phyloP scores from a whole-genome alignment of 1,140 invertebrate species.

The Eufriesea mexicana region DNA sequence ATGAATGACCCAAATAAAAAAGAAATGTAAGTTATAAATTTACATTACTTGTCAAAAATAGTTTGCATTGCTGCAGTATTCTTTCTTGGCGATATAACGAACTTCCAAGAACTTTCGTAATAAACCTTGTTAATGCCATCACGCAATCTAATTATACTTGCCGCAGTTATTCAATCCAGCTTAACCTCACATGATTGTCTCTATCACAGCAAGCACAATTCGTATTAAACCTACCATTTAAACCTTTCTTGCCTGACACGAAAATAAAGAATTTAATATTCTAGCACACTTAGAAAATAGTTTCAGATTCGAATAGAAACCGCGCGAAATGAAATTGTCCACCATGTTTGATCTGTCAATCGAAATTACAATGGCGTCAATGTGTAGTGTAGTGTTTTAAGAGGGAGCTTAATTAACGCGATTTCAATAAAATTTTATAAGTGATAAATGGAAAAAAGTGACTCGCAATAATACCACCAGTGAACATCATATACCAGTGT shows the following conservation, averaged over 20 bases:
- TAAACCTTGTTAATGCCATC: conserved; percentile 1
- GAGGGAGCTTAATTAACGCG: too few relatives aligned
- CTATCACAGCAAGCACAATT: background rate
- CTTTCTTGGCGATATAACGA: background rate
- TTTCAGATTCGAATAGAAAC: background rate
- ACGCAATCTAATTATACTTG: conserved; percentile 37
- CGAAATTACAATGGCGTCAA: background rate
- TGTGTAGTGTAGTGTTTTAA: background rate
- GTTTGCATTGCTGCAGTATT: background rate
- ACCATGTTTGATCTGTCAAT: background rate
- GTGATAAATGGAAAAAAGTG: background rate
- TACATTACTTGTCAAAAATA: background rate
- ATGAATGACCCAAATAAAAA: background rate
- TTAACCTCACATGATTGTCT: conserved; percentile 3
- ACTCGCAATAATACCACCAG: conserved; percentile 54
- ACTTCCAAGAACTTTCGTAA: conserved; percentile 12
- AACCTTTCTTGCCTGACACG: background rate
- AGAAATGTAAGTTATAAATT: background rate
- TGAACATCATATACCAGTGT: conserved; percentile 38
- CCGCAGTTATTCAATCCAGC: conserved; percentile 16
- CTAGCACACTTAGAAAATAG: background rate
- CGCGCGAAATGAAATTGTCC: background rate
- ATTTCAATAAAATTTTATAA: background rate
- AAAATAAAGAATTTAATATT: background rate
- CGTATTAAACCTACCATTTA: too few relatives aligned